Evolutionary conservation across 1,140 invertebrate genomes (phyloP), one percentile per base, ranked within the genome.

Genomic region (Heliconius hermathena): DNA sequence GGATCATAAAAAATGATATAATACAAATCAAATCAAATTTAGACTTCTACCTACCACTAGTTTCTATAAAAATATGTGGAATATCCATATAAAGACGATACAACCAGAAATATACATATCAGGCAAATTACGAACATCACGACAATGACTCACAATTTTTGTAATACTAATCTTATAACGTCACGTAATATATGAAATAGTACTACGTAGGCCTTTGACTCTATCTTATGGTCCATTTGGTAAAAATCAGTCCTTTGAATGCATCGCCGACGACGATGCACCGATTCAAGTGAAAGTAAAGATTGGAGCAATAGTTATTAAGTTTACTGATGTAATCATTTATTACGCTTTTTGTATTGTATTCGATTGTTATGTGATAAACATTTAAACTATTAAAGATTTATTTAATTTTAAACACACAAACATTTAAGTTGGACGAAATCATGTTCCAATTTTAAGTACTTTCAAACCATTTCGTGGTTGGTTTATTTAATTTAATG

Each of bases 271-370:
- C 54, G 80, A 78, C 76, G 81, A 85, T 87, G 87, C 84, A 90
- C 75, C 83, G 84, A 85, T 85, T 70, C 66, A 75, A 87, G 90
- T 89, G 91, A 93, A 93, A 91, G 91, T 90, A 80, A 79, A 82
- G 84, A 90, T 89, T 90, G 88, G 54, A 57, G 8, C 87, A 84
- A 88, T 86, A 83, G 83, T 87, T 90, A 87, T 86, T 88, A 87
- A 85, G 85, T 89, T 85, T 80, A 72, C 83, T 86, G 88, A 88
- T 87, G 89, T 91, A 93, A 92, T 89, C 80, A 82, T 81, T 89
- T 80, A 79, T 83, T 90, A 84, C 81, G 83, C 83, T 91, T 89
- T 91, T 90, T 92, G 81, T 90, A 73, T 80, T 52, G 82, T 82
- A 57, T 60, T 71, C 78, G 66, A 79, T 83, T 84, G 71, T 22